Percentiles rank a stretch among this genome's conserved stretches.
phyloP scores from a whole-genome alignment of 2,888 invertebrate genomes.

The Parnassius orleans region DNA sequence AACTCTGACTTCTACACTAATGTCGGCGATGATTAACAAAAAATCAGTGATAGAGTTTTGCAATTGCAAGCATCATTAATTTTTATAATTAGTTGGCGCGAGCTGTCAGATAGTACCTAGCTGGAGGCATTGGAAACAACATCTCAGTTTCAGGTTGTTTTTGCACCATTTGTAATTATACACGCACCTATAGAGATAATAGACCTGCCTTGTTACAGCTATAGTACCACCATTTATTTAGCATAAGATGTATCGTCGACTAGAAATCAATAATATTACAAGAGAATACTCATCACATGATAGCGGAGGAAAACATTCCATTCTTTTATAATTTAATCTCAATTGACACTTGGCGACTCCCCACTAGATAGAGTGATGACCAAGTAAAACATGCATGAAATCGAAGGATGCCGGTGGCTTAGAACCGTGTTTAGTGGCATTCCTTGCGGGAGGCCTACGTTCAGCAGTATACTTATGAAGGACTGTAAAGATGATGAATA shows the following conservation, averaged over 20 bases:
- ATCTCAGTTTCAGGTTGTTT: slow-evolving; percentile 27
- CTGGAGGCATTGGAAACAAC: slow-evolving; percentile 31
- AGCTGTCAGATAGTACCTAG: slow-evolving; percentile 35
- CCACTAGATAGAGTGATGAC: too few relatives aligned
- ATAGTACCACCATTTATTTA: not conserved
- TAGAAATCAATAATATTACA: not conserved
- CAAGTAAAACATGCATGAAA: too few relatives aligned
- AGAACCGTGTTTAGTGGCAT: too few relatives aligned
- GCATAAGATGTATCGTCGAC: not conserved
- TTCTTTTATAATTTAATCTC: too few relatives aligned
- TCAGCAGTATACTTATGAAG: too few relatives aligned
- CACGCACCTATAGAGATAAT: slow-evolving; percentile 10
- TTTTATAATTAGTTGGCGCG: slow-evolving; percentile 37
- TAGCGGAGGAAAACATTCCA: too few relatives aligned
- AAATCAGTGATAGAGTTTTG: slow-evolving; percentile 28
- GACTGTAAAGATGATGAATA: too few relatives aligned
- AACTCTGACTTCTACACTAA: not conserved
- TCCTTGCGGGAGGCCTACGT: too few relatives aligned
- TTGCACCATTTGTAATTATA: slow-evolving; percentile 32
- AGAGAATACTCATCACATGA: too few relatives aligned
- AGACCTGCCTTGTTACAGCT: slow-evolving; percentile 3
- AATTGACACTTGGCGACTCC: too few relatives aligned
- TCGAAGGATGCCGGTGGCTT: too few relatives aligned
- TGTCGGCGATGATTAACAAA: slow-evolving; percentile 20
- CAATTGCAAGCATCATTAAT: slow-evolving; percentile 39